Conservation (phyloP, 2,888 invertebrate genomes). For the Volucella inflata region DNA sequence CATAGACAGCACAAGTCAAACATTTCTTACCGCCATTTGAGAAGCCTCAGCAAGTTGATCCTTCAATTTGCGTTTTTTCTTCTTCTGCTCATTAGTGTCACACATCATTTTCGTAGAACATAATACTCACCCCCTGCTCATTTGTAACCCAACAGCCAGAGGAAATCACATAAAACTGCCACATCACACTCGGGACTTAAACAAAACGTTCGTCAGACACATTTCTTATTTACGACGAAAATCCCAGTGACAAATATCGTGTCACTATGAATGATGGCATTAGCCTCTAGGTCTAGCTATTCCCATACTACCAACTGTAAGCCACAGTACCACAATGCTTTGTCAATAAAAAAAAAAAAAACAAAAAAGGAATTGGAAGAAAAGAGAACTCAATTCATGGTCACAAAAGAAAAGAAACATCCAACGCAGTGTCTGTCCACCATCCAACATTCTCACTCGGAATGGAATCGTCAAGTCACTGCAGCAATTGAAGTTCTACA, state of each 20-base stretch:
- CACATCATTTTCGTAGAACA: conserved; percentile 24
- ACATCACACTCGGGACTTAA: conserved; percentile 40
- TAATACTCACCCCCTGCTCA: conserved; percentile 12
- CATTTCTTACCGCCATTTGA: too few species aligned
- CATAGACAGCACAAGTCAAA: too few species aligned
- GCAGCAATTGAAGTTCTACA: conserved; percentile 34
- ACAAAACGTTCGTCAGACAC: conserved; percentile 10
- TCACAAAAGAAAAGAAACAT: conserved; percentile 37
- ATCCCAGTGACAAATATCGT: conserved; percentile 65
- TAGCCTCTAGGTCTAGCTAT: conserved; percentile 28
- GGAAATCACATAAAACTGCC: conserved; percentile 49
- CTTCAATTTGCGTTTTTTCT: conserved; percentile 20
- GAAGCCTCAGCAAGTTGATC: conserved; percentile 14
- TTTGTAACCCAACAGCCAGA: conserved; percentile 25
- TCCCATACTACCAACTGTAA: background rate
- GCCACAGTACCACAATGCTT: conserved; percentile 20
- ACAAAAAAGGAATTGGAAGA: background rate
- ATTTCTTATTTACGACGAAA: conserved; percentile 54
- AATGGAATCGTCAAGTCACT: conserved; percentile 46
- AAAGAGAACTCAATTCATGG: conserved; percentile 37
- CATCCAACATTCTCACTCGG: background rate
- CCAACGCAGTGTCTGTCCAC: conserved; percentile 16
- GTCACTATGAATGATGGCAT: conserved; percentile 65
- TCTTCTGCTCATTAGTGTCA: conserved; percentile 23
- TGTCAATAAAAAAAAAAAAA: conserved; percentile 30